These are phyloP conservation scores for Pionites leucogaster DNA, from an alignment of 2,113 vertebrate species.

Conservation along the genomic window DNA sequence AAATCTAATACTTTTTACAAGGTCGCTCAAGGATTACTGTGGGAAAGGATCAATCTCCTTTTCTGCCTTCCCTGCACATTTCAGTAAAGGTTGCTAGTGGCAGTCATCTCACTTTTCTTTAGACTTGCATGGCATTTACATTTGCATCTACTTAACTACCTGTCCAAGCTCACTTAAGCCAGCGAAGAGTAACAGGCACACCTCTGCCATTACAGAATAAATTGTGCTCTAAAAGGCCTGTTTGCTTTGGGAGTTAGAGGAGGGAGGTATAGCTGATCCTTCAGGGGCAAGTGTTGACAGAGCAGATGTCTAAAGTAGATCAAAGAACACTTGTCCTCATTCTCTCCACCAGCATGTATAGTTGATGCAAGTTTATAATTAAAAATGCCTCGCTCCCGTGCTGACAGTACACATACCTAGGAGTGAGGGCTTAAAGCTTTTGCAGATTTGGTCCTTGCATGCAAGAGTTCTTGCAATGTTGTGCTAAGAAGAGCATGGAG, in stretches of 20 bases:
- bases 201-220: background rate
- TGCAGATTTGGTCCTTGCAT: background rate
- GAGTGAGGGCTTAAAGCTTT: background rate
- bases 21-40: background rate
- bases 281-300: background rate
- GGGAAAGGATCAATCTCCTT: background rate
- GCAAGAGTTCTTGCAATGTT: background rate
- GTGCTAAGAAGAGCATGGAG: background rate
- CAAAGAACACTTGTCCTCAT: background rate
- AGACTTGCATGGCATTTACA: background rate
- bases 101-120: background rate
- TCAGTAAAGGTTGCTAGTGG: background rate
- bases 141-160: background rate
- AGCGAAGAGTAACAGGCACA: background rate
- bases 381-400: background rate
- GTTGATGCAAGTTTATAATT: background rate
- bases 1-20: background rate
- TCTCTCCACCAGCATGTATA: background rate
- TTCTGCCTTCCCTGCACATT: background rate
- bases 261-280: background rate
- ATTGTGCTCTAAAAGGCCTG: background rate
- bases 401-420: background rate
- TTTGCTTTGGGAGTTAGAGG: background rate
- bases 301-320: background rate
- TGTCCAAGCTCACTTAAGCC: background rate